A percentile compares a stretch with the other conserved stretches of the same genome.
Conservation (phyloP, 2,888 invertebrate species). For the Smittia sp. region DNA sequence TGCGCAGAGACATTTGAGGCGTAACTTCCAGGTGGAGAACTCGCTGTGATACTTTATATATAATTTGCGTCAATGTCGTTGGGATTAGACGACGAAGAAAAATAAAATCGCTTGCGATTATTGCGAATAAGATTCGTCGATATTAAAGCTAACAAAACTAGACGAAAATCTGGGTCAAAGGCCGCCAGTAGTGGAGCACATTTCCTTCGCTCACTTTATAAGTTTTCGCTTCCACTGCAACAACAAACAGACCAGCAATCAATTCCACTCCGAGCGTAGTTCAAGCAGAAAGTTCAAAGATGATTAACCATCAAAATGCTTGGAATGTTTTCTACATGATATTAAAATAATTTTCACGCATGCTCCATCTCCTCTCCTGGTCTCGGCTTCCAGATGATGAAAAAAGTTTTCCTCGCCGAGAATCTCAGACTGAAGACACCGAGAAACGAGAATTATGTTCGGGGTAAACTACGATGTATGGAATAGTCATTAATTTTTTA, state of each 20-base stretch:
- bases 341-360: conserved; percentile 16
- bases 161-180: no score
- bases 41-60: conserved; percentile 11
- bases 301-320: conserved; percentile 15
- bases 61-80: conserved; percentile 20
- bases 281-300: neutral
- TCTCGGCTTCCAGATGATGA: neutral
- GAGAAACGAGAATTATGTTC: neutral
- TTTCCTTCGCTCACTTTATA: neutral
- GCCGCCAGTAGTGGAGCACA: neutral
- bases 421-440: neutral
- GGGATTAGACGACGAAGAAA: no score
- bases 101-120: no score
- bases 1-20: conserved; percentile 39
- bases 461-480: neutral
- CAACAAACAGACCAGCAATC: neutral
- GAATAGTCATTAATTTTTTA: conserved; percentile 6
- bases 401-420: neutral
- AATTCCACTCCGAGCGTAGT: neutral
- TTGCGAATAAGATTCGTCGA: no score
- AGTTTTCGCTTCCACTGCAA: conserved; percentile 5
- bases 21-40: conserved; percentile 35
- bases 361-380: neutral
- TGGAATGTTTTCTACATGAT: neutral
- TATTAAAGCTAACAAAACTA: no score